Base-by-base conservation (phyloP, 2,797 vertebrate species). In the Xiphophorus birchmanni region DNA sequence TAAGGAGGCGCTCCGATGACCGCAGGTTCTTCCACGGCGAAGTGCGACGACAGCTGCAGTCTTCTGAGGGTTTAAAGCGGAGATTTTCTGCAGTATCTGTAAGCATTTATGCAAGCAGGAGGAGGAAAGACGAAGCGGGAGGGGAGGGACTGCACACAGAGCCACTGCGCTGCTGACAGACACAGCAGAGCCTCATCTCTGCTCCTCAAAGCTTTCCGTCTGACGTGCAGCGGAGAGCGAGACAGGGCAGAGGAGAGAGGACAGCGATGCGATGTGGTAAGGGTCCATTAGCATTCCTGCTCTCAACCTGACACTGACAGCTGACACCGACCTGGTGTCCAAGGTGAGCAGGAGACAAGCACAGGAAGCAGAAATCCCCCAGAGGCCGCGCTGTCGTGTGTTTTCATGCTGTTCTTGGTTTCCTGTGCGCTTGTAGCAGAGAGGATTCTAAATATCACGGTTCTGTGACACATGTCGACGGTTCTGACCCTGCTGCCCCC, bases 261-360 rank as follows among this genome's bases (percentile, higher is more conserved):
- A 56, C 73, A 37, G 80, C 9, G 77, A 77, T 67, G 80, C 85
- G 40, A 67, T 89, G 90, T 85, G 87, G 91, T 79, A 60, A 87
- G 74, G 87, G 78, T 65, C 90, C 90, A 93, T 95, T 95, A 94
- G 90, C 89, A 94, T 95, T 92, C 90, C 84, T 74, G 76, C 88
- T 86, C 88, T 88, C 84, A 84, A 88, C 87, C 89, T 80, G 86
- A 92, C 92, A 89, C 89, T 94, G 94, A 94, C 93, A 94, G 92
- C 91, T 94, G 93, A 94, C 93, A 91, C 90, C 90, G 91, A 92
- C 89, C 85, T 80, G 63, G 87, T 91, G 93, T 93, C 92, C 92
- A 92, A 93, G 92, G 92, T 92, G 91, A 93, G 88, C 86, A 60
- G 87, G 87, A 92, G 90, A 94, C 92, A 90, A 76, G 87, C 92